Evolutionary conservation across 23 tunicate genomes (phyloP), one percentile per base, ranked within the genome.

Genomic region (Oikopleura dioica): DNA sequence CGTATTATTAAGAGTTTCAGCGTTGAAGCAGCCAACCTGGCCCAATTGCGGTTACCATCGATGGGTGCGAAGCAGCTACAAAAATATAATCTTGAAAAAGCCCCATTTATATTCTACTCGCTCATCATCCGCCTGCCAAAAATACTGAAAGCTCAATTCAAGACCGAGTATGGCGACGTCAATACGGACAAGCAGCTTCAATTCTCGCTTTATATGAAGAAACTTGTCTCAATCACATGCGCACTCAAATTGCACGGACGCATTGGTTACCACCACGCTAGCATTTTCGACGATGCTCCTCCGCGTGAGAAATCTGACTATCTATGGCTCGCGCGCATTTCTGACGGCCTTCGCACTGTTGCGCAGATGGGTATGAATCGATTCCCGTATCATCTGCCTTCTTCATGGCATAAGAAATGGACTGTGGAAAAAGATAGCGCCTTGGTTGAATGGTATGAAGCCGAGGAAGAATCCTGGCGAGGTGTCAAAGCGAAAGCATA

Each of bases 391-490:
- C 55, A 44, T 16, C 16, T 44, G 55, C 55, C 55, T 16, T 9
- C 16, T 16, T 9, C 55, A 9, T 44, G 55, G 55, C 55, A 44
- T 44, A 16, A 44, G 16, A 44, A 44, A 16, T 44, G 55, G 55
- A 9, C 55, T 9, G 16, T 16, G 16, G 55, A 9, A 44, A 44
- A 44, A 44, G 55, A 44, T 16, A 16, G 33, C 1, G 35, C 51
- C 30, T 69, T 79, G 30, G 77, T 30, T 37, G 36, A 38, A 12
- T 44, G 79, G 23, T 79, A 67, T 36, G 78, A 69, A 36, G 2
- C 79, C 69, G 51, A 2, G 16, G 78, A 69, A 0, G 38, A 1
- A 85, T 84, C 63, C 79, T 85, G 35, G 85, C 82, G 68, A 82
- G 85, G 35, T 82, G 92, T 76, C 80, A 82, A 35, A 51, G 79